phyloP scores from a whole-genome alignment of 2,113 vertebrate genomes.

The Microcebus tavaratra region DNA sequence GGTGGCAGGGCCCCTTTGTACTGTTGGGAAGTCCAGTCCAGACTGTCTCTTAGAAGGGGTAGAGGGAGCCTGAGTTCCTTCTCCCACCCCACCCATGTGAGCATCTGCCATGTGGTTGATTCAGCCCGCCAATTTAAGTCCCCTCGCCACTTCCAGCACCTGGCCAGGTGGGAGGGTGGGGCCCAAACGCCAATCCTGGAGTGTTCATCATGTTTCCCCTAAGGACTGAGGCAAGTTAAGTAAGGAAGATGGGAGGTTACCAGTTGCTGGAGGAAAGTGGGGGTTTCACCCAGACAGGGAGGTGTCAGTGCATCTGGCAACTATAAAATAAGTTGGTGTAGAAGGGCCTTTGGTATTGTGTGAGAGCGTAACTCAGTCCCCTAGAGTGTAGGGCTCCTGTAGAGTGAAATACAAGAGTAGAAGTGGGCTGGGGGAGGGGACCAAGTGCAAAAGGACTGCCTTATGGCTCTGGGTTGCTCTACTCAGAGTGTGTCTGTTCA shows the following conservation, averaged over 20 bases:
- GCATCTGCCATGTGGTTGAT: slow-evolving; percentile 62
- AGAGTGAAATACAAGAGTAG: not conserved
- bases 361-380: slow-evolving; percentile 25
- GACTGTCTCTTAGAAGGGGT: not conserved
- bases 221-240: slow-evolving; percentile 26
- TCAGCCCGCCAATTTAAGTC: slow-evolving; percentile 28
- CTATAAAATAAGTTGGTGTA: not conserved
- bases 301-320: not conserved
- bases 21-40: not conserved
- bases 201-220: slow-evolving; percentile 10
- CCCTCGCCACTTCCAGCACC: slow-evolving; percentile 28
- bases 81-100: not conserved
- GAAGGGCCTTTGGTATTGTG: not conserved
- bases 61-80: not conserved
- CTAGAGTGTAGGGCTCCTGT: not conserved
- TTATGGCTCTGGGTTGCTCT: not conserved
- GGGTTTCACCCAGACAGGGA: not conserved
- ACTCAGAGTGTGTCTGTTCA: not conserved
- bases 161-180: slow-evolving; percentile 75
- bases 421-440: not conserved
- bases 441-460: not conserved
- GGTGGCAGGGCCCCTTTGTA: not conserved
- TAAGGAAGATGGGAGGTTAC: not conserved
- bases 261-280: not conserved
- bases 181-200: not conserved